These are phyloP conservation scores for Aspiorhynchus laticeps DNA, from an alignment of 2,113 vertebrate genomes.

Conservation along the genomic window DNA sequence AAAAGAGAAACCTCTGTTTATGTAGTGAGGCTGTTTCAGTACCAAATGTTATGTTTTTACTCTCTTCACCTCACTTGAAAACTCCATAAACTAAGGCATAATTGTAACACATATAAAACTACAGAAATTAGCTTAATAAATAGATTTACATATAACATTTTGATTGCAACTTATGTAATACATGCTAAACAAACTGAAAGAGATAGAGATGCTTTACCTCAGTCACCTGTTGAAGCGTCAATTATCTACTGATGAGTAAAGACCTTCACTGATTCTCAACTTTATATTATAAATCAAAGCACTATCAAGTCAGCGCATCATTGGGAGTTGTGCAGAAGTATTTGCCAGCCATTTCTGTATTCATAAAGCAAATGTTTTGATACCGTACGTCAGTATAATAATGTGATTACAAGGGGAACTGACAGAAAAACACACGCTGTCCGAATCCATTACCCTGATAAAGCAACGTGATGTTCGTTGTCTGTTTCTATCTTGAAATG, in stretches of 20 bases:
- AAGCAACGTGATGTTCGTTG: not conserved
- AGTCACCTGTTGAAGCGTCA: constrained; percentile 34
- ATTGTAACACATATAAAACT: not conserved
- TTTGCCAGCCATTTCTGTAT: not conserved
- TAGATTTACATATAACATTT: not conserved
- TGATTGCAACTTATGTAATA: not conserved
- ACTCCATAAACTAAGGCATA: not conserved
- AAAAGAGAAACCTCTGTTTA: not conserved
- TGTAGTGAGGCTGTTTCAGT: not conserved
- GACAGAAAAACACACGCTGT: not conserved
- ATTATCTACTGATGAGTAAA: not conserved
- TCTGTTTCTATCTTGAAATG: not conserved
- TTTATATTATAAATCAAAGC: not conserved
- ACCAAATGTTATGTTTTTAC: not conserved
- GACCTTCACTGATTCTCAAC: not conserved
- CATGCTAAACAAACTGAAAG: not conserved
- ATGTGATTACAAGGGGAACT: not conserved
- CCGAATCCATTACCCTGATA: not conserved
- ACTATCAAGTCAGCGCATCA: constrained; percentile 14
- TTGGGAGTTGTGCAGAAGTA: not conserved
- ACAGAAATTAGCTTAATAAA: not conserved
- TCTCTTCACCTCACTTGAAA: not conserved
- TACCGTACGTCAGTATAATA: not conserved
- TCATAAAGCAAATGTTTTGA: not conserved
- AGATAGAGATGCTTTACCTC: constrained; percentile 19